phyloP scores from a whole-genome alignment of 37 sponge, comb jelly and placozoan genomes.

The Geodia barretti region DNA sequence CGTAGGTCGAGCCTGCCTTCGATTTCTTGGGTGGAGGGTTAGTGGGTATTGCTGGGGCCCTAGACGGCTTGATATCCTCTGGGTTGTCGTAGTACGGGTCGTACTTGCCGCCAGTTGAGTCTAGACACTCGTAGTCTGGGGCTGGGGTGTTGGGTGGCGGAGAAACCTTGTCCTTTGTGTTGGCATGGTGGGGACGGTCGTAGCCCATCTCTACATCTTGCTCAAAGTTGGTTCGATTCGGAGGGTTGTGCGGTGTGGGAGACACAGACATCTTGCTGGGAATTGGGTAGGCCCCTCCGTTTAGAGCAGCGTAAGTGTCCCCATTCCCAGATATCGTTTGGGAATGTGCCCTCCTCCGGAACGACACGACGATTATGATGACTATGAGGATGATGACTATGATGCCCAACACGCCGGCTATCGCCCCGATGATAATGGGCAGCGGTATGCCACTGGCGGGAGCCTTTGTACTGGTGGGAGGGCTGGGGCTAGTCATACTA shows the following conservation, averaged over 20 bases:
- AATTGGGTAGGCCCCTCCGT: constrained; percentile 12
- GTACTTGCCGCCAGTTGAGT: constrained; percentile 6
- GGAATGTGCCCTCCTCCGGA: background rate
- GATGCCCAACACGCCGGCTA: constrained; percentile 54
- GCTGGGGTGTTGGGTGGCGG: background rate
- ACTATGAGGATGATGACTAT: constrained; percentile 46
- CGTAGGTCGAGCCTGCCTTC: constrained; percentile 23
- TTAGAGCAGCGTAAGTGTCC: constrained; percentile 1
- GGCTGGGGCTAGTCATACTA: background rate
- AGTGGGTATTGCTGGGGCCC: background rate
- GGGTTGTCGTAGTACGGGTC: constrained; percentile 67
- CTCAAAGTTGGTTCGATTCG: constrained; percentile 18
- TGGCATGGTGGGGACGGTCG: constrained; percentile 12
- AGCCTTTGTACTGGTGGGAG: background rate
- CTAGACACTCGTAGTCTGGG: background rate
- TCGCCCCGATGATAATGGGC: constrained; percentile 43
- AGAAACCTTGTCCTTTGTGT: background rate
- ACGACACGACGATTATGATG: constrained; percentile 33
- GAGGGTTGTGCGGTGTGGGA: constrained; percentile 38
- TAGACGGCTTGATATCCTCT: constrained; percentile 22
- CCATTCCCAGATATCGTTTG: background rate
- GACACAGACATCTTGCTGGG: constrained; percentile 18
- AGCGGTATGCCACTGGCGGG: background rate
- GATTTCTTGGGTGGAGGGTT: background rate
- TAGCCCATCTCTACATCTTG: constrained; percentile 16